These are phyloP conservation scores for Cryptotis parvus DNA, from an alignment of 2,113 vertebrate species.

Conservation along the genomic window DNA sequence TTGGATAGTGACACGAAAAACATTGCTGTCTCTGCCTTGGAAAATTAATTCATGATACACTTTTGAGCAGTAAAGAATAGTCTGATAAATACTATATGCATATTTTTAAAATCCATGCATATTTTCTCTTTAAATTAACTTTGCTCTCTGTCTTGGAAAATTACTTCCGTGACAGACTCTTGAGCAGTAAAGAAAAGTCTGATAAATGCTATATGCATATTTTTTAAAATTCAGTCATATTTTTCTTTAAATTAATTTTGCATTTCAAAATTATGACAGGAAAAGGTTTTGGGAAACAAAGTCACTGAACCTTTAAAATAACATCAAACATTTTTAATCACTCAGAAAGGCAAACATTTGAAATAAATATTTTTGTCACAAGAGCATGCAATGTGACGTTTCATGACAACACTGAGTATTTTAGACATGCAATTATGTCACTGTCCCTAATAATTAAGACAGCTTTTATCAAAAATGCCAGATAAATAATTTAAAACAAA, in stretches of 20 bases:
- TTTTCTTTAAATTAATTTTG: neutral
- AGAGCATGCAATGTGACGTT: conserved; percentile 1
- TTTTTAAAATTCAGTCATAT: neutral
- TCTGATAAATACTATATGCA: neutral
- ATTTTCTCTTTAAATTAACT: neutral
- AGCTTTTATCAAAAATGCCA: neutral
- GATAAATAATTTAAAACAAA: conserved; percentile 16
- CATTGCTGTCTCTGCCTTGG: neutral
- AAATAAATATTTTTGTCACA: conserved; percentile 34
- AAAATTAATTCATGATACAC: conserved; percentile 7
- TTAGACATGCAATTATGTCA: neutral
- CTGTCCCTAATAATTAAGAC: conserved; percentile 12
- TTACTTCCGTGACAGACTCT: neutral
- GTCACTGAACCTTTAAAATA: conserved; percentile 3
- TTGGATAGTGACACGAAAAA: neutral
- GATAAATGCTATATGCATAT: neutral
- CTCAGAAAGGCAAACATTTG: conserved; percentile 8
- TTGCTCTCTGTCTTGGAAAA: conserved; percentile 22
- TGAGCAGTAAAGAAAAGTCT: conserved; percentile 8
- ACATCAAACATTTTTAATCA: neutral
- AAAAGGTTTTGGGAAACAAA: neutral
- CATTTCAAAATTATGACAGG: conserved; percentile 29
- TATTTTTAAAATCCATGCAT: neutral
- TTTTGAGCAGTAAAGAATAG: conserved; percentile 13
- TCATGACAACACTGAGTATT: neutral